Evolutionary conservation across 2,797 vertebrate genomes (phyloP).

Genomic region (Sebastes steindachneri): DNA sequence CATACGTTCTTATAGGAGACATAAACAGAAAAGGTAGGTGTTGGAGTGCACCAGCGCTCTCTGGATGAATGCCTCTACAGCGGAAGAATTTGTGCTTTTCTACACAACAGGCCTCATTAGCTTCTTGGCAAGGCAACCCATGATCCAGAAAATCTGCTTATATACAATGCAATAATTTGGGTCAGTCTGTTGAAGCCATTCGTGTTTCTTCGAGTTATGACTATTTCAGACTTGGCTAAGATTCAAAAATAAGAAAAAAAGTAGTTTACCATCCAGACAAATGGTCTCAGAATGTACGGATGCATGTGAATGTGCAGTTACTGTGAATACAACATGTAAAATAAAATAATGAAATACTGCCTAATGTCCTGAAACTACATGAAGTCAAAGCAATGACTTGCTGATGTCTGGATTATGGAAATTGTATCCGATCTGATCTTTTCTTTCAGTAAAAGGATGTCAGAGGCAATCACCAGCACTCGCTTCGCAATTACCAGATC

Average conservation of each 20-base stretch:
- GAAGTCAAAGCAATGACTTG: slow-evolving; percentile 17
- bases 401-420: slow-evolving; percentile 11
- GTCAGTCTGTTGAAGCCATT: slow-evolving; percentile 36
- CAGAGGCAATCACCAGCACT: slow-evolving; percentile 60
- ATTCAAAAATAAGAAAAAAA: not conserved
- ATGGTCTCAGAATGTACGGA: not conserved
- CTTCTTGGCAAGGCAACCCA: slow-evolving; percentile 41
- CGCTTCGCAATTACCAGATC: slow-evolving; percentile 62
- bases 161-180: slow-evolving; percentile 45
- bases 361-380: not conserved
- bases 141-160: slow-evolving; percentile 62
- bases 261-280: not conserved
- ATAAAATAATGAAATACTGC: not conserved
- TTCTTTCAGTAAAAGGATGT: slow-evolving; percentile 50
- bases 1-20: not conserved
- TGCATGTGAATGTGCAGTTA: not conserved
- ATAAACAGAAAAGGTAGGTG: slow-evolving; percentile 40
- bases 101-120: slow-evolving; percentile 53
- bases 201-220: not conserved
- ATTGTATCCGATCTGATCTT: slow-evolving; percentile 26
- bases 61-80: slow-evolving; percentile 29
- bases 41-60: slow-evolving; percentile 5
- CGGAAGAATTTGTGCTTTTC: slow-evolving; percentile 49
- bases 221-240: not conserved
- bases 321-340: not conserved